Evolutionary conservation across 2,888 invertebrate genomes (phyloP).

Genomic region (Aleiodes leptofemur): DNA sequence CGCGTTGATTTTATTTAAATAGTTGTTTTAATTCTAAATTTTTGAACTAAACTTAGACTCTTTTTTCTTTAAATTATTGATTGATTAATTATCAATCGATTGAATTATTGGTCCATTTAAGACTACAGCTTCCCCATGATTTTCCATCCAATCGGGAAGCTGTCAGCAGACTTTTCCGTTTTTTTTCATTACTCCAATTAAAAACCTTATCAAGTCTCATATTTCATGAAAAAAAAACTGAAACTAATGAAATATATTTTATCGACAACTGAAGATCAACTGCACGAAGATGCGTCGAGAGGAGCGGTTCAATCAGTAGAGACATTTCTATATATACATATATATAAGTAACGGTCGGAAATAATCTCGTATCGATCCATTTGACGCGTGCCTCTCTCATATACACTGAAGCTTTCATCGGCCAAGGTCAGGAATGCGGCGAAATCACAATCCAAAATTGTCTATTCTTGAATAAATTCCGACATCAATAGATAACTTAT

Average conservation of each 20-base stretch:
- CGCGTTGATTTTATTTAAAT: slow-evolving; percentile 43
- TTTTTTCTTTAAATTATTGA: no score
- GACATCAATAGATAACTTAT: no score
- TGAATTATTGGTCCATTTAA: no score
- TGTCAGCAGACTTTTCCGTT: no score
- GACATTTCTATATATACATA: background rate
- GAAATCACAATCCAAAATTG: background rate
- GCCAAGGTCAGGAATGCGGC: slow-evolving; percentile 44
- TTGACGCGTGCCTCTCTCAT: slow-evolving; percentile 28
- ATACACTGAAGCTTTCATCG: slow-evolving; percentile 23
- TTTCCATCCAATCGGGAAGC: no score
- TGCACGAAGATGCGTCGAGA: slow-evolving; percentile 28
- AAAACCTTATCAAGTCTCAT: no score
- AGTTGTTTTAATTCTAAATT: slow-evolving; percentile 9
- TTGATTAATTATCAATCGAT: no score
- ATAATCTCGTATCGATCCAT: slow-evolving; percentile 45
- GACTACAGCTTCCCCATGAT: no score
- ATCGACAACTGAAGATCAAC: slow-evolving; percentile 34
- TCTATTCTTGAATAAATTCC: background rate
- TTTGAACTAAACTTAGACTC: no score
- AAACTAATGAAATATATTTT: no score
- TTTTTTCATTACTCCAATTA: no score
- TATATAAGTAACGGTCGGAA: slow-evolving; percentile 30
- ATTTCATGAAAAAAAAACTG: no score
- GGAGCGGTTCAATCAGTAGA: slow-evolving; percentile 1